phyloP scores from a whole-genome alignment of 2,888 invertebrate species.

The Seira musarum region DNA sequence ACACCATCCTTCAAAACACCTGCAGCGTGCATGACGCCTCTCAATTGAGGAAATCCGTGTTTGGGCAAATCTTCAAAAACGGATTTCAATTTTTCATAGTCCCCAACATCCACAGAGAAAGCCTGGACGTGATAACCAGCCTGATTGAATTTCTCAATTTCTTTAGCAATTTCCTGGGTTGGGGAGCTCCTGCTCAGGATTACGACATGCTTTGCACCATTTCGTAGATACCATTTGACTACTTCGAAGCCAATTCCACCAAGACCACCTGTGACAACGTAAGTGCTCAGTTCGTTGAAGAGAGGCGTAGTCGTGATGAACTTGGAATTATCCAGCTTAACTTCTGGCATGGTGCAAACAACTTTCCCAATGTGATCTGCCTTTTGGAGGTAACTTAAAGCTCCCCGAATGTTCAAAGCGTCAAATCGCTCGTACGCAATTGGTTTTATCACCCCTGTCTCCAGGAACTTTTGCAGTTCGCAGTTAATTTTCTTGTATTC shows the following conservation, averaged over 20 bases:
- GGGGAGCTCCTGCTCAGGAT: constrained; percentile 33
- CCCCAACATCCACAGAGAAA: constrained; percentile 35
- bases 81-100: constrained; percentile 21
- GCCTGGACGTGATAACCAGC: constrained; percentile 11
- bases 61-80: constrained; percentile 20
- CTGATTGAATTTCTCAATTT: constrained; percentile 28
- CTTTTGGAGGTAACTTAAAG: constrained; percentile 51
- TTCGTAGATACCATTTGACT: constrained; percentile 14
- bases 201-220: constrained; percentile 26
- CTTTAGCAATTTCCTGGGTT: not conserved
- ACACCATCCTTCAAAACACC: constrained; percentile 34
- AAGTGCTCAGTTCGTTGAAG: constrained; percentile 43
- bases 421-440: constrained; percentile 58
- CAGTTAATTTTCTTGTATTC: constrained; percentile 19
- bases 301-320: not conserved
- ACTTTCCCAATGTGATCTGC: too few relatives aligned
- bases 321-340: constrained; percentile 3
- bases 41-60: constrained; percentile 27
- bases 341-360: constrained; percentile 19
- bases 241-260: constrained; percentile 52
- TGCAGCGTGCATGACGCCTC: too few relatives aligned
- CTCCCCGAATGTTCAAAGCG: constrained; percentile 40
- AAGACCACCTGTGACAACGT: constrained; percentile 50
- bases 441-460: constrained; percentile 17
- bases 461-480: constrained; percentile 21